Conservation (phyloP, 2,113 vertebrate genomes). For the Sterna hirundo region DNA sequence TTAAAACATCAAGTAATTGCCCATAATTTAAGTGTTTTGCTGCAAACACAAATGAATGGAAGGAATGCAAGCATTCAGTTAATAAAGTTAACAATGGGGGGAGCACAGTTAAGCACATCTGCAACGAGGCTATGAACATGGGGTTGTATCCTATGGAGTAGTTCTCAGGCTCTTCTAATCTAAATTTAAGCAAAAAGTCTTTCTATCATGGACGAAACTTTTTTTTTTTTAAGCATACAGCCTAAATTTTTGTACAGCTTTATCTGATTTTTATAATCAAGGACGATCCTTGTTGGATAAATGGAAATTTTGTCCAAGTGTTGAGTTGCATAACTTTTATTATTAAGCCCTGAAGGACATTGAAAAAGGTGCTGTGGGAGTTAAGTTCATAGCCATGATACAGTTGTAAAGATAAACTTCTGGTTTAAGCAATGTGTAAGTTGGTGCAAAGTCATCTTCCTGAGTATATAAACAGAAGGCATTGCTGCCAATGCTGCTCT, state of each 20-base stretch:
- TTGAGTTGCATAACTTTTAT: neutral
- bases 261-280: neutral
- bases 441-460: constrained; percentile 23
- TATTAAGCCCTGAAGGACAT: neutral
- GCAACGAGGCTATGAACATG: neutral
- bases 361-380: neutral
- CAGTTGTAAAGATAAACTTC: neutral
- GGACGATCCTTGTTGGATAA: neutral
- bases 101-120: neutral
- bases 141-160: neutral
- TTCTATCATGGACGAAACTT: neutral
- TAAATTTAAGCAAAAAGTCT: neutral
- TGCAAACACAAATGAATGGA: neutral
- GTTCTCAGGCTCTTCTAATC: neutral
- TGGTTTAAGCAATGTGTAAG: neutral
- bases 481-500: neutral
- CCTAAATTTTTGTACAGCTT: neutral
- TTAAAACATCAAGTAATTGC: neutral
- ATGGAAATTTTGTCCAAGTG: neutral
- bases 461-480: neutral
- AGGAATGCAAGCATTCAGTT: neutral
- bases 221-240: neutral
- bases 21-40: neutral
- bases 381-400: neutral
- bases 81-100: neutral